Percentiles rank a stretch among this genome's conserved stretches.
These are phyloP conservation scores for Chloroclysta siterata DNA, from an alignment of 2,888 invertebrate species.

Conservation along the genomic window DNA sequence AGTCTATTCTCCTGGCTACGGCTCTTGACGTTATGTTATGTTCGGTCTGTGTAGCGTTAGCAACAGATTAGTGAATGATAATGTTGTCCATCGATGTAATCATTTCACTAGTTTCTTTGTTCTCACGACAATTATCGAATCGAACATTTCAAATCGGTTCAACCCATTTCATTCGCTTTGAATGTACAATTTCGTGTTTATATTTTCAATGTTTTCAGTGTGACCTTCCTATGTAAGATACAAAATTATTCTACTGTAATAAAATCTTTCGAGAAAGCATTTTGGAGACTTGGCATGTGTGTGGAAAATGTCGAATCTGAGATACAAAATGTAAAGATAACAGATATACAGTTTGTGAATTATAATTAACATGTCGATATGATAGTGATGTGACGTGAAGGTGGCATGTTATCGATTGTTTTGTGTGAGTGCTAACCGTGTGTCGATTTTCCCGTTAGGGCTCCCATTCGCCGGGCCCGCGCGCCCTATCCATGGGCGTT, in stretches of 20 bases:
- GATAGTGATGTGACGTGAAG: conserved; percentile 66
- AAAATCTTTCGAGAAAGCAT: conserved; percentile 46
- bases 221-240: conserved; percentile 58
- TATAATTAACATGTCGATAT: conserved; percentile 58
- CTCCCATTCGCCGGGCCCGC: conserved; percentile 96
- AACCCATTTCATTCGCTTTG: conserved; percentile 76
- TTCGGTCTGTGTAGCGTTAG: conserved; percentile 80
- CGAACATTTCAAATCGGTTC: conserved; percentile 45
- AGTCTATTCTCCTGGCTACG: conserved; percentile 23
- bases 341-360: conserved; percentile 62
- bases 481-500: conserved; percentile 95
- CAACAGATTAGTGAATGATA: conserved; percentile 70
- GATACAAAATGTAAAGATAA: conserved; percentile 51
- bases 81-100: conserved; percentile 72
- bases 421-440: conserved; percentile 86
- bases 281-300: conserved; percentile 64
- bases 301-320: conserved; percentile 49
- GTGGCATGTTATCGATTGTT: conserved; percentile 77
- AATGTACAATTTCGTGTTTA: conserved; percentile 67
- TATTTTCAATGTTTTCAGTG: conserved; percentile 59
- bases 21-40: conserved; percentile 65
- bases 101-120: conserved; percentile 58
- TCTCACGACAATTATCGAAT: conserved; percentile 44
- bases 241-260: conserved; percentile 43
- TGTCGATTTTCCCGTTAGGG: conserved; percentile 88